These are phyloP conservation scores for Muscina levida DNA, from an alignment of 2,888 invertebrate species.

Conservation along the genomic window DNA sequence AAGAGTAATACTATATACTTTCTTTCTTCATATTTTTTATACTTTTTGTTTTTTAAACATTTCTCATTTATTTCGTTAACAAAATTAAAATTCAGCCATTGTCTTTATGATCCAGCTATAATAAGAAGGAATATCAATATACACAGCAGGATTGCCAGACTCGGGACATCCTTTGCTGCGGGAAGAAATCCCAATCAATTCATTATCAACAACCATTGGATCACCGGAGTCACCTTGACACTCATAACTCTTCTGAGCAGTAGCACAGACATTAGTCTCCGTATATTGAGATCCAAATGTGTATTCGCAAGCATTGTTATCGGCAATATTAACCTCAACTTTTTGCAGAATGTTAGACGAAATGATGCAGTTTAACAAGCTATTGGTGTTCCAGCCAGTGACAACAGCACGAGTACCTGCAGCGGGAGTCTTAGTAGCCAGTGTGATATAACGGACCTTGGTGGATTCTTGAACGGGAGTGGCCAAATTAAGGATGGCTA, in stretches of 20 bases:
- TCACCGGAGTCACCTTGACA: constrained; percentile 80
- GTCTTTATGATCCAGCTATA: constrained; percentile 68
- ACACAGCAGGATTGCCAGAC: constrained; percentile 76
- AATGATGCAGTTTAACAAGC: constrained; percentile 69
- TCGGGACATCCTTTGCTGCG: constrained; percentile 77
- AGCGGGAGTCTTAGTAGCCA: constrained; percentile 70
- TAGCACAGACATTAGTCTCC: constrained; percentile 75
- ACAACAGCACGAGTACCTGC: constrained; percentile 74
- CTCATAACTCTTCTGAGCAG: constrained; percentile 73
- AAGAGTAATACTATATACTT: too few relatives aligned
- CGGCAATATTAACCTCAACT: constrained; percentile 69
- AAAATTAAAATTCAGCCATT: constrained; percentile 58
- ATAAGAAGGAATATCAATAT: constrained; percentile 71
- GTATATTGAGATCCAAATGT: constrained; percentile 69
- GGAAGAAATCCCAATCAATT: constrained; percentile 77
- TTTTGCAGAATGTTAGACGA: constrained; percentile 66
- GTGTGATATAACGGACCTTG: constrained; percentile 68
- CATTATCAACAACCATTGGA: constrained; percentile 72
- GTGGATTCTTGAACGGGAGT: constrained; percentile 68
- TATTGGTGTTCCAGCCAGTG: constrained; percentile 78
- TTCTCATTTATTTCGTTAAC: too few relatives aligned
- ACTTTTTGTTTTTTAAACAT: too few relatives aligned
- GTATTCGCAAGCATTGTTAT: constrained; percentile 61
- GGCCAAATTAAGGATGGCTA: constrained; percentile 79
- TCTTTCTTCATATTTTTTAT: too few relatives aligned